phyloP scores from a whole-genome alignment of 2,888 invertebrate species.

The Tipula unca region DNA sequence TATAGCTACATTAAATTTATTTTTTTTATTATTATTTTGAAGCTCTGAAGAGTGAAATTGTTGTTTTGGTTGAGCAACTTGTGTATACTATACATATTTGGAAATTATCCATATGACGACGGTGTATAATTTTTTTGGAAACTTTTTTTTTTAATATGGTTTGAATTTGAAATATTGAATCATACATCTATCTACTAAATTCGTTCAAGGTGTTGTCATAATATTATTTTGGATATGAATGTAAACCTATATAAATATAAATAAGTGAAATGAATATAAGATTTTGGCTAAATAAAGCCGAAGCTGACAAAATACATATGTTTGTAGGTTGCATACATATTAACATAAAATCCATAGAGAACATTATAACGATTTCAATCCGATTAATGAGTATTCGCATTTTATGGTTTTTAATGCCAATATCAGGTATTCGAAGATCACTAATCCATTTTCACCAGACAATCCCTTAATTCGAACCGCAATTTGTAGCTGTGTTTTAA shows the following conservation, averaged over 20 bases:
- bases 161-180: background rate
- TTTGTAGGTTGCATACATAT: background rate
- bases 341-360: too few relatives aligned
- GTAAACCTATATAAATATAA: background rate
- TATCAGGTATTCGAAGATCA: too few relatives aligned
- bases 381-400: too few relatives aligned
- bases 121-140: background rate
- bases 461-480: too few relatives aligned
- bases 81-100: background rate
- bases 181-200: background rate
- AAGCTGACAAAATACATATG: too few relatives aligned
- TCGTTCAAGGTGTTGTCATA: background rate
- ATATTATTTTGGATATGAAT: background rate
- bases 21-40: background rate
- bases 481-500: too few relatives aligned
- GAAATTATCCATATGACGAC: background rate
- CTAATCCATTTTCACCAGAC: too few relatives aligned
- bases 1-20: background rate
- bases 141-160: background rate
- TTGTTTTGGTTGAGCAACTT: slow-evolving; percentile 1
- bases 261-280: background rate
- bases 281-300: background rate
- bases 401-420: too few relatives aligned
- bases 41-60: slow-evolving; percentile 16
- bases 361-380: too few relatives aligned